A percentile compares a stretch with the other conserved stretches of the same genome.
Evolutionary conservation across 1,140 invertebrate species (phyloP).

Genomic region (Bombus fervidus): DNA sequence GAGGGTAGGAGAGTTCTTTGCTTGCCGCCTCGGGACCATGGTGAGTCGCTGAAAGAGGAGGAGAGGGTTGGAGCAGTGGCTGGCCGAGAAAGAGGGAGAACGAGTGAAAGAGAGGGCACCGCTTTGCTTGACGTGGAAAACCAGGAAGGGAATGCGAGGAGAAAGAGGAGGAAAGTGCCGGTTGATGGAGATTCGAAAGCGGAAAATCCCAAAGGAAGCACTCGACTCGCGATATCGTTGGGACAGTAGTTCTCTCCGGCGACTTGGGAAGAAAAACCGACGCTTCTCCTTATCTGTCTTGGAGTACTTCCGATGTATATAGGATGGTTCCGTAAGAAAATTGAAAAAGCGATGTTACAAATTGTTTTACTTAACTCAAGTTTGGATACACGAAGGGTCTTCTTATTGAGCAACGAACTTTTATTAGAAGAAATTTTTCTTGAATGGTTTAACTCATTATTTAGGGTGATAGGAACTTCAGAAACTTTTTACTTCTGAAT

Average conservation of each 20-base stretch:
- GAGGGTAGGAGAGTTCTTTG: constrained; percentile 73
- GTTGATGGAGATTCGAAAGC: constrained; percentile 64
- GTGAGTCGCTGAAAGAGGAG: constrained; percentile 47
- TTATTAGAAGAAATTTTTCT: not conserved
- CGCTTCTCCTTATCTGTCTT: not conserved
- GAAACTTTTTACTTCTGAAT: too few relatives aligned
- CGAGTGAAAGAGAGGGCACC: not conserved
- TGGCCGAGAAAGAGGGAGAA: constrained; percentile 36
- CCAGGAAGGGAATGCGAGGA: constrained; percentile 5
- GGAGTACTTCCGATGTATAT: not conserved
- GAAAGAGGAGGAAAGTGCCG: constrained; percentile 49
- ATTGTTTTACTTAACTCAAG: not conserved
- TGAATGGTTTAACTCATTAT: not conserved
- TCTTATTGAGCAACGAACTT: not conserved
- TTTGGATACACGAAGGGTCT: not conserved
- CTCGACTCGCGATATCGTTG: constrained; percentile 77
- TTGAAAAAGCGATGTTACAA: not conserved
- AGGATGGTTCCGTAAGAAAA: too few relatives aligned
- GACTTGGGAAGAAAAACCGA: constrained; percentile 61
- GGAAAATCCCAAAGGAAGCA: constrained; percentile 77
- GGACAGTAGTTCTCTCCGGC: constrained; percentile 68
- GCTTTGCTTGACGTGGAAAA: constrained; percentile 27
- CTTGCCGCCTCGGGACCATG: constrained; percentile 69
- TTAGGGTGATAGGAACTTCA: too few relatives aligned
- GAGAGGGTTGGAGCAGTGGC: constrained; percentile 52